Percentiles rank a stretch among this genome's conserved stretches.
Conservation (phyloP, 2,113 vertebrate species). For the Recurvirostra avosetta region DNA sequence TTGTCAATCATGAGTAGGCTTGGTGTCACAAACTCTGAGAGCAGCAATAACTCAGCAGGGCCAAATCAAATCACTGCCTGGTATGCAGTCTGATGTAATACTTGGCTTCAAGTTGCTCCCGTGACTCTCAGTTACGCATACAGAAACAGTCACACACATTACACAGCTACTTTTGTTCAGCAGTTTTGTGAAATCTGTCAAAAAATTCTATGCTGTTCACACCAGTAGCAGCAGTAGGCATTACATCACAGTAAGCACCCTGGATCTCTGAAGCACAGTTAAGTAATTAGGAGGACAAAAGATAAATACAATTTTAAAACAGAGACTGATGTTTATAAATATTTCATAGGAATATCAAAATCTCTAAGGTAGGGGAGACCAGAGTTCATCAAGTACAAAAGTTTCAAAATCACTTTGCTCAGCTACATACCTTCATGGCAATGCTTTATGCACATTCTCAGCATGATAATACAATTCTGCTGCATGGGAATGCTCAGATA, state of each 20-base stretch:
- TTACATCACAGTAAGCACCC: background rate
- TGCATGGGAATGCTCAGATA: background rate
- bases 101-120: constrained; percentile 28
- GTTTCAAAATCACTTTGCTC: background rate
- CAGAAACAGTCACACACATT: background rate
- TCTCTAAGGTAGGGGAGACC: background rate
- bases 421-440: background rate
- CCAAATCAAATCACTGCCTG: background rate
- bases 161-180: constrained; percentile 40
- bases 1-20: background rate
- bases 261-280: background rate
- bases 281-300: background rate
- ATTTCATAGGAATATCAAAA: background rate
- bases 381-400: background rate
- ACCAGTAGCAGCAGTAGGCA: background rate
- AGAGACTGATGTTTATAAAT: background rate
- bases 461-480: background rate
- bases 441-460: background rate
- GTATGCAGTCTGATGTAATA: constrained; percentile 29
- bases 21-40: constrained; percentile 7
- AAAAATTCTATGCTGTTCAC: background rate
- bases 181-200: background rate
- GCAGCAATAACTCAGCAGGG: background rate
- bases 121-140: constrained; percentile 30
- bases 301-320: background rate